These are phyloP conservation scores for Atopsyche davidsoni DNA, from an alignment of 1,140 invertebrate species.

Conservation along the genomic window DNA sequence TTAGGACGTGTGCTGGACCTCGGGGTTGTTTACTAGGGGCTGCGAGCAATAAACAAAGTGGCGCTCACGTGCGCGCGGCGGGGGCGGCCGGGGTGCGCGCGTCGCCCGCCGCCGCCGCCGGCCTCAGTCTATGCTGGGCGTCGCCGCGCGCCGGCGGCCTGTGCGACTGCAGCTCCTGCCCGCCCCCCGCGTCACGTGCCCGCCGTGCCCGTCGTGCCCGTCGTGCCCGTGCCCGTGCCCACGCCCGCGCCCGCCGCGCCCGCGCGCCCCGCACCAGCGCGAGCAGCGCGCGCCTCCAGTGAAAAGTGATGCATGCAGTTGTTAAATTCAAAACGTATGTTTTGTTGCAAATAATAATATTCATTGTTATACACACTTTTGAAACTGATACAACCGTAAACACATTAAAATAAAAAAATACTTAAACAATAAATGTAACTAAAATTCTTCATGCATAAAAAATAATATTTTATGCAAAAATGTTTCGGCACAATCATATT, in stretches of 20 bases:
- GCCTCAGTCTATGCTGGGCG: conserved; percentile 18
- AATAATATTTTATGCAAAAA: background rate
- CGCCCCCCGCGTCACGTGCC: background rate
- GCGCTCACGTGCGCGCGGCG: conserved; percentile 21
- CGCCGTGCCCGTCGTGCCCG: background rate
- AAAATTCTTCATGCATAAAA: background rate
- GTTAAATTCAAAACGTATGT: no score
- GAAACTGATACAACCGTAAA: background rate
- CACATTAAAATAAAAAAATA: background rate
- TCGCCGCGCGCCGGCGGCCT: conserved; percentile 18
- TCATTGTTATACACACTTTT: no score
- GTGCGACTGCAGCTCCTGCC: background rate
- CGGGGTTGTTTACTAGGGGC: no score
- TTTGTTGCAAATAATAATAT: no score
- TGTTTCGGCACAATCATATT: no score
- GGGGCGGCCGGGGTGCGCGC: conserved; percentile 26
- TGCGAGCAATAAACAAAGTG: no score
- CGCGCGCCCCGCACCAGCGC: background rate
- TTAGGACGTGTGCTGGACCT: no score
- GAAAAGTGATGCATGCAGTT: background rate
- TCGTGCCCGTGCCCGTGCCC: conserved; percentile 3
- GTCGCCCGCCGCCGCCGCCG: conserved; percentile 28
- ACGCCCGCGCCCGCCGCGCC: conserved; percentile 8
- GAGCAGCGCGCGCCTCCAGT: background rate
- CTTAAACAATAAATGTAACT: background rate